A percentile compares a stretch with the other conserved stretches of the same genome.
phyloP scores from a whole-genome alignment of 2,113 vertebrate genomes.

The Butorides virescens region DNA sequence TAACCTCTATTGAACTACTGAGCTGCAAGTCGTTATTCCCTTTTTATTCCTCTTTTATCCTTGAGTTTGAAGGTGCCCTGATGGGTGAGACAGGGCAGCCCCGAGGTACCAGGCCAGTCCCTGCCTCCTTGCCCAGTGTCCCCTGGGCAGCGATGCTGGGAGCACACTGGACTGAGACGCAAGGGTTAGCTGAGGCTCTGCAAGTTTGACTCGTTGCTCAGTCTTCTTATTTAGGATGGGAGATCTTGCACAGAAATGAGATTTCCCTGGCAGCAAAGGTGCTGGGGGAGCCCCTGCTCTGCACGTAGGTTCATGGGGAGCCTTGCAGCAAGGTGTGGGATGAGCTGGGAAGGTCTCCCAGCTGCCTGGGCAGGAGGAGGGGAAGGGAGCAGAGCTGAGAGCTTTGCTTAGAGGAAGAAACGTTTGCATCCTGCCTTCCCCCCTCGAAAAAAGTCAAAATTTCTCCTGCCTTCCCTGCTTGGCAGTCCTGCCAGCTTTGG shows the following conservation, averaged over 20 bases:
- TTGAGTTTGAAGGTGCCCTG: background rate
- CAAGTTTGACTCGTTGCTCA: background rate
- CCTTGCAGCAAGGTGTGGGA: background rate
- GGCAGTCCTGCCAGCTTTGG: background rate
- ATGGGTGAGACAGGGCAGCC: background rate
- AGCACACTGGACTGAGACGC: background rate
- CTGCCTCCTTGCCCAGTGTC: background rate
- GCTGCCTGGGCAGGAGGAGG: background rate
- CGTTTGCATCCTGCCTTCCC: background rate
- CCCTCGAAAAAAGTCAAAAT: background rate
- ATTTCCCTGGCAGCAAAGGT: background rate
- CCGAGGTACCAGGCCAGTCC: background rate
- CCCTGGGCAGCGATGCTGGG: background rate
- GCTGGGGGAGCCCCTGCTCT: background rate
- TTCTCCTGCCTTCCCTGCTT: background rate
- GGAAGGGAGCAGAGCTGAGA: background rate
- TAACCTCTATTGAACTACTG: background rate
- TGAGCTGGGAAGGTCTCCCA: accelerated
- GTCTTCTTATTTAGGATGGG: background rate
- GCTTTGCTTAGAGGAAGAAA: background rate
- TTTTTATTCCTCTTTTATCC: background rate
- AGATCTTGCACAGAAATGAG: background rate
- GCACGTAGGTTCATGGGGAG: background rate
- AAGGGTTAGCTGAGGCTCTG: background rate
- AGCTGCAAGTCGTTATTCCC: background rate